Base-by-base conservation (phyloP, 2,113 vertebrate genomes). In the Rutilus rutilus region DNA sequence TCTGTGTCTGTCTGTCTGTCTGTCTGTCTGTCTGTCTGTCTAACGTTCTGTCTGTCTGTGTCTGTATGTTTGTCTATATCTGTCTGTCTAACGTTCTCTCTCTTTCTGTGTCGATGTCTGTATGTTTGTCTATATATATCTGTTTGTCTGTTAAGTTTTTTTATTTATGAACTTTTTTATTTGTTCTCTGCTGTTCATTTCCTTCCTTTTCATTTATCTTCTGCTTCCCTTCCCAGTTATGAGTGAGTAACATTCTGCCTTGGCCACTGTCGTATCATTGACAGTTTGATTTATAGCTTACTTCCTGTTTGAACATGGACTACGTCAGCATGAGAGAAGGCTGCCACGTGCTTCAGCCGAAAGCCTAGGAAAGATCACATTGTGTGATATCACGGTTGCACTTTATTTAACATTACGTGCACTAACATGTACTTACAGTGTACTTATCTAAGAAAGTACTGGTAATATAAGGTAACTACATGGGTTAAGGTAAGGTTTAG, bases 251-350 rank as follows among this genome's bases (percentile, higher is more conserved):
- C 23, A 6, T 59, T 82, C 76, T 52, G 60, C 83, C 71, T 73
- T 54, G 64, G 82, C 50, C 25, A 23, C 39, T 78, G 84, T 79
- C 74, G 57, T 79, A 71, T 57, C 54, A 75, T 19, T 50, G 67
- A 75, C 86, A 81, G 67, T 81, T 52, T 86, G 81, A 84, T 89
- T 86, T 86, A 83, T 82, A 86, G 81, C 23, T 87, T 71, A 86
- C 84, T 82, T 88, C 88, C 88, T 89, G 86, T 89, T 86, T 62
- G n/a, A 52, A 36, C 33, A 50, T 23, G 21, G 23, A 81, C 39
- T 59, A 45, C 85, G 36, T 75, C 59, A 67, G 76, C 27, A 47
- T 10, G 4, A 12, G 12, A 78, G 81, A 78, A 64, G 62, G 15
- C 36, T n/a, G 4, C 27, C 25, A 30, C 19, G 64, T 67, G 21